These are phyloP conservation scores for Bombus confusus DNA, from an alignment of 1,140 invertebrate species.

Conservation along the genomic window DNA sequence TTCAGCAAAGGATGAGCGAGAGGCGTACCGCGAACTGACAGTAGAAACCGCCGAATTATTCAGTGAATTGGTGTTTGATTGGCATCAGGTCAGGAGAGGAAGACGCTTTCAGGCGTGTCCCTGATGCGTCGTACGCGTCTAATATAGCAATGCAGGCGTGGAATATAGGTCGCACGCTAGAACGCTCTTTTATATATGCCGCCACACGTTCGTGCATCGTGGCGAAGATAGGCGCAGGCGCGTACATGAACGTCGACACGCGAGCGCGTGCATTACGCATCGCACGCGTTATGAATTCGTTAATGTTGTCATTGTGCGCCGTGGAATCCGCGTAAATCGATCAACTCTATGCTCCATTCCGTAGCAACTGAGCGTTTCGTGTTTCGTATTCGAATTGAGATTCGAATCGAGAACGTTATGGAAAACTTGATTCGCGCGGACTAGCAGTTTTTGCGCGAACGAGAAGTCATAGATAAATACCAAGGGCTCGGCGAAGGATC, in stretches of 20 bases:
- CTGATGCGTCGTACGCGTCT: conserved; percentile 67
- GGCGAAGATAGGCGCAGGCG: conserved; percentile 42
- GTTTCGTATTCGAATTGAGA: too few species aligned
- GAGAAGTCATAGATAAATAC: background rate
- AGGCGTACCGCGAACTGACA: background rate
- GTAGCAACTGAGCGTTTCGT: background rate
- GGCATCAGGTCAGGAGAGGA: conserved; percentile 35
- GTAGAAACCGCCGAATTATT: conserved; percentile 26
- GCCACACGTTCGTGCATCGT: conserved; percentile 53
- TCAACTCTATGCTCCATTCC: background rate
- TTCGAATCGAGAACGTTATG: background rate
- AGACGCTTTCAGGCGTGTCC: conserved; percentile 55
- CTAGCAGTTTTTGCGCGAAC: background rate
- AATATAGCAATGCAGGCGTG: conserved; percentile 72
- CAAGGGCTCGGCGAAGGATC: background rate
- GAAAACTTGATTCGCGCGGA: background rate
- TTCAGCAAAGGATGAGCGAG: background rate
- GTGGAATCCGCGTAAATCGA: background rate
- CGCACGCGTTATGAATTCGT: conserved; percentile 49
- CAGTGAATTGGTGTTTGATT: conserved; percentile 46
- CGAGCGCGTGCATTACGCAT: conserved; percentile 45
- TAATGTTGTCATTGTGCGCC: conserved; percentile 1
- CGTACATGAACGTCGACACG: conserved; percentile 20
- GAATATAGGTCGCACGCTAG: conserved; percentile 74
- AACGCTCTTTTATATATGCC: conserved; percentile 66